Percentiles rank a stretch among this genome's conserved stretches.
phyloP scores from a whole-genome alignment of 2,888 invertebrate species.

The Acronicta aceris region DNA sequence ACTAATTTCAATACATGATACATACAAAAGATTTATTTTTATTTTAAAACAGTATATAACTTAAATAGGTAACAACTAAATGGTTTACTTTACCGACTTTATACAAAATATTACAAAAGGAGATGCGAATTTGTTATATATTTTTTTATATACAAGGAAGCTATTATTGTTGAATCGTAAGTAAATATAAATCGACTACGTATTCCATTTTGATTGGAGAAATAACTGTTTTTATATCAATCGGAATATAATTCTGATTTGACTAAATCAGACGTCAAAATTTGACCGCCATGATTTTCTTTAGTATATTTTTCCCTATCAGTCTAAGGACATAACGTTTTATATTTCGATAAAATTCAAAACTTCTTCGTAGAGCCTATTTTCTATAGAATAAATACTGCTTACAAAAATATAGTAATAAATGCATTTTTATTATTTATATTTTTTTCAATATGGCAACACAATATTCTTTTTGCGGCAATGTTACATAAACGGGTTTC shows the following conservation, averaged over 20 bases:
- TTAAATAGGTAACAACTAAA: conserved; percentile 11
- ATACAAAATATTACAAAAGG: conserved; percentile 42
- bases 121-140: conserved; percentile 26
- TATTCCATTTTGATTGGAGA: conserved; percentile 6
- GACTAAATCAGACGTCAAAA: neutral
- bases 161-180: conserved; percentile 38
- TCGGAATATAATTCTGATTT: neutral
- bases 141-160: conserved; percentile 49
- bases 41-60: neutral
- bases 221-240: neutral
- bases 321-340: conserved; percentile 27
- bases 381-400: conserved; percentile 60
- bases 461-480: conserved; percentile 51
- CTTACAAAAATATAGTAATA: conserved; percentile 79
- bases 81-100: conserved; percentile 43
- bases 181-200: conserved; percentile 43
- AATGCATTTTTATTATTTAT: conserved; percentile 73
- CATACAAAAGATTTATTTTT: neutral
- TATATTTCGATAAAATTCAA: conserved; percentile 40
- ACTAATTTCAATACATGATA: neutral
- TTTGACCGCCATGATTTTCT: conserved; percentile 3
- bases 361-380: conserved; percentile 31
- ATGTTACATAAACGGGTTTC: conserved; percentile 39
- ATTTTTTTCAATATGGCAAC: conserved; percentile 70
- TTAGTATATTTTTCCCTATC: no score